These are phyloP conservation scores for Chanos chanos DNA, from an alignment of 2,797 vertebrate genomes.

Conservation along the genomic window DNA sequence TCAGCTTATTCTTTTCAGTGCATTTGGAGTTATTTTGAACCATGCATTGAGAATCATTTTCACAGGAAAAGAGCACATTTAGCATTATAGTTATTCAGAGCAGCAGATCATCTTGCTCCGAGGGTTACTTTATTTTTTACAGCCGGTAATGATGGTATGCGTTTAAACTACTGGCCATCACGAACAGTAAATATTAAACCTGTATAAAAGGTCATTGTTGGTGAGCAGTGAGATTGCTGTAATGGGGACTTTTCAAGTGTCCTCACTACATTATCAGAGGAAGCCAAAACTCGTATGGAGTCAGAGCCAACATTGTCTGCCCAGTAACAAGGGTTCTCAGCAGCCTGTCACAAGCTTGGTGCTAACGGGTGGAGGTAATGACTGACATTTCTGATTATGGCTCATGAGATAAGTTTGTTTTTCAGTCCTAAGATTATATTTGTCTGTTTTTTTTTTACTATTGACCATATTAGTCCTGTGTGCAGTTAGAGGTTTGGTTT, in stretches of 20 bases:
- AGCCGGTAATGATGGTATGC: background rate
- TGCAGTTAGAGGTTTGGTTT: too few species aligned
- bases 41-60: too few species aligned
- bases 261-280: constrained; percentile 30
- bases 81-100: too few species aligned
- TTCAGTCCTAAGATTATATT: too few species aligned
- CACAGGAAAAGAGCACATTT: too few species aligned
- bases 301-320: constrained; percentile 21
- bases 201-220: constrained; percentile 6
- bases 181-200: background rate
- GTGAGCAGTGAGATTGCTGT: constrained; percentile 6
- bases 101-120: too few species aligned
- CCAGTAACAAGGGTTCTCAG: constrained; percentile 27
- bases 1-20: too few species aligned
- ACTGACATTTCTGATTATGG: background rate
- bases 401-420: background rate
- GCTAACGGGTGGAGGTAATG: background rate
- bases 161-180: background rate
- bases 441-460: too few species aligned
- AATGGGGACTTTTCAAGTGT: constrained; percentile 18
- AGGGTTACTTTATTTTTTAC: too few species aligned
- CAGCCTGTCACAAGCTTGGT: constrained; percentile 17
- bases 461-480: too few species aligned
- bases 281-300: constrained; percentile 9
- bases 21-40: too few species aligned